A percentile compares a stretch with the other conserved stretches of the same genome.
phyloP scores from a whole-genome alignment of 2,113 vertebrate genomes.

The Trematocara variabile region DNA sequence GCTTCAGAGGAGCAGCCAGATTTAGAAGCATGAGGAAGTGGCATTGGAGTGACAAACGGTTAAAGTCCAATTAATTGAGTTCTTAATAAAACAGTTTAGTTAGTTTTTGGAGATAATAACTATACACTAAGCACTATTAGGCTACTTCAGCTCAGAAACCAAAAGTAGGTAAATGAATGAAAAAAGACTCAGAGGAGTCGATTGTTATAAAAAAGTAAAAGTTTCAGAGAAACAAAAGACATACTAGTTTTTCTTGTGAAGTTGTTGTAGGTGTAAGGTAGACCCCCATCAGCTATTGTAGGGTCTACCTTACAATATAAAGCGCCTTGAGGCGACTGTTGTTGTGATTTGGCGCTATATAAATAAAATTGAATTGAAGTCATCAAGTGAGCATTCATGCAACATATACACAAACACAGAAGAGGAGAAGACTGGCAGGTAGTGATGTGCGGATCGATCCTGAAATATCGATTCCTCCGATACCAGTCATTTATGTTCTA shows the following conservation, averaged over 20 bases:
- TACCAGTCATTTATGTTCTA: too few species aligned
- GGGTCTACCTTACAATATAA: background rate
- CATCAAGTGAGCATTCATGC: background rate
- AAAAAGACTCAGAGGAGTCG: fast-evolving
- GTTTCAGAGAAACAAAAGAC: background rate
- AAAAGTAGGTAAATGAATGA: background rate
- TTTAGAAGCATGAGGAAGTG: background rate
- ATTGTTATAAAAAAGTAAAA: background rate
- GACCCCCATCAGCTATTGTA: background rate
- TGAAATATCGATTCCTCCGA: too few species aligned
- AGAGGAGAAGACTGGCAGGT: background rate
- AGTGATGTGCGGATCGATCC: too few species aligned
- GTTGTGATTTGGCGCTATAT: background rate
- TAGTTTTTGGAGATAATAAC: background rate
- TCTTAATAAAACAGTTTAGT: background rate
- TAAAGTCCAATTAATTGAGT: background rate
- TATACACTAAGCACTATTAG: background rate
- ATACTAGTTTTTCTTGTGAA: background rate
- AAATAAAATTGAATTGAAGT: background rate
- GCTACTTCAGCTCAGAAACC: background rate
- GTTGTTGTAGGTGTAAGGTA: background rate
- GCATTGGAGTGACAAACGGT: fast-evolving
- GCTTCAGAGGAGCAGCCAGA: background rate
- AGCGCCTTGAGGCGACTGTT: background rate
- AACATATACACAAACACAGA: background rate